Evolutionary conservation across 2,888 invertebrate genomes (phyloP), one percentile per base, ranked within the genome.

Genomic region (Eilema griseolum): DNA sequence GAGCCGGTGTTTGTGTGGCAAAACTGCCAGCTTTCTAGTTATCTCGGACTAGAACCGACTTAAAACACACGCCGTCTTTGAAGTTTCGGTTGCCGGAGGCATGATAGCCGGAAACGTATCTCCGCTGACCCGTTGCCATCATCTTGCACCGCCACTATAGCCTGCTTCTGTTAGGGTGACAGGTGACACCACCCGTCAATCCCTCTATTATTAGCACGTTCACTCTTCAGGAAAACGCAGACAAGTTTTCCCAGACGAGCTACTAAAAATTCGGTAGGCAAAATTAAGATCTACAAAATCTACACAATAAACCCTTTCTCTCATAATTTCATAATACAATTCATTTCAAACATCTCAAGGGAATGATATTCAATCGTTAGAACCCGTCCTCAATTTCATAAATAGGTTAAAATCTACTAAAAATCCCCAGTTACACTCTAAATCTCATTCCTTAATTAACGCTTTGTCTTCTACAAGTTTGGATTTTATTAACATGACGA

Each of bases 371-470:
- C 31, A 66, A 66, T 66, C 41, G 52, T 67, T 37, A 59, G 46
- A 76, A 72, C n/a, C 16, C n/a, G 11, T 3, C n/a, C 33, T 37
- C 33, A 16, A 67, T 52, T 73, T 62, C 60, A 71, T 14, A 82
- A 78, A 77, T 77, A 81, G 74, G 74, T 70, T 76, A 72, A 73
- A 82, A 72, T 74, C 72, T 56, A 77, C 79, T 74, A 77, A 77
- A 79, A 83, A 74, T 75, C 74, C 78, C 65, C 71, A 70, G 66
- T 78, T 67, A 72, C 81, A 74, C 67, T 76, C 84, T 86, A 85
- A 89, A 87, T 89, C 88, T 84, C 83, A 77, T 83, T 84, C 83
- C 86, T 85, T 89, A 89, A 90, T 90, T 89, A 90, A 89, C 84
- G 83, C 82, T 83, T 81, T 83, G 84, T 85, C 85, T 83, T 82